Base-by-base conservation (phyloP, 2,113 vertebrate genomes). In the Mustela nigripes region DNA sequence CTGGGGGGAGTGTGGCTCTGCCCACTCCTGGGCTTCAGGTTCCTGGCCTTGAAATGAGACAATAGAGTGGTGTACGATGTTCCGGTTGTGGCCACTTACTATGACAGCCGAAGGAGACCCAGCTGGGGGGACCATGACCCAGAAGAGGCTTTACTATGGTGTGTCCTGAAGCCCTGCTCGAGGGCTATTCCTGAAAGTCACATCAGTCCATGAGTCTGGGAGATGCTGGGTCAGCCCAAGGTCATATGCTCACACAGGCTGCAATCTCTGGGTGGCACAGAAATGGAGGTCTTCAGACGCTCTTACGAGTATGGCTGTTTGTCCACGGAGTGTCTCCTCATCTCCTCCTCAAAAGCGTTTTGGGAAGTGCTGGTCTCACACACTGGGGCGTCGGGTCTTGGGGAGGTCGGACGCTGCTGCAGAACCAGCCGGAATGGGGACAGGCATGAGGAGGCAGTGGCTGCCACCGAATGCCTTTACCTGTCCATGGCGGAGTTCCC, bases 371-470 rank as follows among this genome's bases (percentile, higher is more conserved):
- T n/a, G 28, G n/a, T 14, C 60, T 5, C 2, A 9, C 15, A n/a
- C 2, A 1, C 2, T 2, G 3, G 58, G 45, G 28, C 0, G 9
- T 6, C 0, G 4, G 60, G 45, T 18, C 18, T 7, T 22, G 39
- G 79, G 36, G 14, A 7, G 39, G 21, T 5, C 14, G 31, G 9
- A n/a, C 12, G 0, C 15, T 7, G 15, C 26, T 1, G 31, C 0
- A 24, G 80, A 22, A 10, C 33, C 36, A 19, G 42, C 31, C 53
- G 15, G 53, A 39, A 12, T 0, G 31, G 63, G 50, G 36, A 19
- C 4, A n/a, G n/a, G n/a, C 16, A n/a, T 2, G 16, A 3, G 4
- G 78, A 4, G 15, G 56, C 28, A 11, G 65, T 1, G 21, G 48
- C 53, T 11, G 14, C 2, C 14, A 16, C 63, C 3, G 45, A 48